These are phyloP conservation scores for Manis javanica DNA, from an alignment of 2,797 vertebrate genomes.

Conservation along the genomic window DNA sequence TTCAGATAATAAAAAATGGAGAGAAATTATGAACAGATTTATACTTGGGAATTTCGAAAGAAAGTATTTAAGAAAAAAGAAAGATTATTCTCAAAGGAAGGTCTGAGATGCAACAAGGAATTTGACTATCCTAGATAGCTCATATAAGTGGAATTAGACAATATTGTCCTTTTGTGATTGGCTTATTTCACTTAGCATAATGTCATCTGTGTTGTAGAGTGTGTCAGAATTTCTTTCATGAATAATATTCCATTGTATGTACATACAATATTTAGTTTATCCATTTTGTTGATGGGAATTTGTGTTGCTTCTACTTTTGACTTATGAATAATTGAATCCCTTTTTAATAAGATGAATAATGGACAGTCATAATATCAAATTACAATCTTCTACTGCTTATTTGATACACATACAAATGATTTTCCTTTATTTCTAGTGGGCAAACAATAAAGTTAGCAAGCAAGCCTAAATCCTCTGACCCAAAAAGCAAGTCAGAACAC, in stretches of 20 bases:
- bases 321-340: background rate
- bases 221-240: background rate
- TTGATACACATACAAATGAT: background rate
- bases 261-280: background rate
- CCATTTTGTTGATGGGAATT: background rate
- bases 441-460: background rate
- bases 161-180: background rate
- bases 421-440: background rate
- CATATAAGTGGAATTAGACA: background rate
- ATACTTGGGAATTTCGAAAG: background rate
- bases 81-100: background rate
- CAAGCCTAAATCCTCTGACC: background rate
- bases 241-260: background rate
- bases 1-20: background rate
- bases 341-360: background rate
- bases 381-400: background rate
- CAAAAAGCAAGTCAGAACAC: constrained; percentile 2
- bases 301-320: background rate
- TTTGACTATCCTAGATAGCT: background rate
- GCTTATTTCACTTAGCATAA: background rate
- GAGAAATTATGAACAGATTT: background rate
- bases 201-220: background rate
- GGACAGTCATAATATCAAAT: background rate
- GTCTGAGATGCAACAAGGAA: background rate
- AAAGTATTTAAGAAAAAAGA: background rate